phyloP scores from a whole-genome alignment of 2,113 vertebrate species.

The Sphaerodactylus townsendi region DNA sequence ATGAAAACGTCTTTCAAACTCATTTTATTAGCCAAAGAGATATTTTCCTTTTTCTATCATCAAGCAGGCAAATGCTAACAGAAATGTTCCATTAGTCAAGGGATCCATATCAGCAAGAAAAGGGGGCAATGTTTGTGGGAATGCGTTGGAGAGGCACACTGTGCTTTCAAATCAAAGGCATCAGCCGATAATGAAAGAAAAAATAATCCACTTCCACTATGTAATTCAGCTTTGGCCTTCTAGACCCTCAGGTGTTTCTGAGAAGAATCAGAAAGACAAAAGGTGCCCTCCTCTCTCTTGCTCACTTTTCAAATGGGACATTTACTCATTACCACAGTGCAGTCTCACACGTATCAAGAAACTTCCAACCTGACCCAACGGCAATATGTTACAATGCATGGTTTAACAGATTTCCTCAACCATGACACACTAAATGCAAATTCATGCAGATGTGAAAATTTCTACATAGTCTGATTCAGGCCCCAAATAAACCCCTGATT shows the following conservation, averaged over 20 bases:
- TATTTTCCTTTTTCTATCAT: too few species aligned
- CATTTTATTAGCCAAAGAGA: too few species aligned
- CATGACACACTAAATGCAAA: neutral
- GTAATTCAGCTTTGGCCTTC: neutral
- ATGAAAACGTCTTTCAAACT: too few species aligned
- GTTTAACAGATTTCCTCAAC: neutral
- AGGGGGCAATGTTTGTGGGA: neutral
- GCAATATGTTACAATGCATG: neutral
- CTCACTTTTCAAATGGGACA: neutral
- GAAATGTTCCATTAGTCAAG: neutral
- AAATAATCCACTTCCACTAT: neutral
- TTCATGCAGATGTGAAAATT: neutral
- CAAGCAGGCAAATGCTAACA: neutral
- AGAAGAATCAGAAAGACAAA: neutral
- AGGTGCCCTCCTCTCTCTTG: too few species aligned
- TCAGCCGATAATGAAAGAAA: neutral
- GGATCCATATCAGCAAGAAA: neutral
- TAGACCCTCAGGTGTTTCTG: neutral
- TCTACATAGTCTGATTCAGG: neutral
- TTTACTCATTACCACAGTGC: neutral
- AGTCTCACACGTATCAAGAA: neutral
- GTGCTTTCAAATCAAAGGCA: neutral
- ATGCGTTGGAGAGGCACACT: neutral
- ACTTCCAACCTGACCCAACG: neutral
- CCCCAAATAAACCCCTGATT: neutral